These are phyloP conservation scores for Iphiclides podalirius DNA, from an alignment of 2,888 invertebrate genomes.

Conservation along the genomic window DNA sequence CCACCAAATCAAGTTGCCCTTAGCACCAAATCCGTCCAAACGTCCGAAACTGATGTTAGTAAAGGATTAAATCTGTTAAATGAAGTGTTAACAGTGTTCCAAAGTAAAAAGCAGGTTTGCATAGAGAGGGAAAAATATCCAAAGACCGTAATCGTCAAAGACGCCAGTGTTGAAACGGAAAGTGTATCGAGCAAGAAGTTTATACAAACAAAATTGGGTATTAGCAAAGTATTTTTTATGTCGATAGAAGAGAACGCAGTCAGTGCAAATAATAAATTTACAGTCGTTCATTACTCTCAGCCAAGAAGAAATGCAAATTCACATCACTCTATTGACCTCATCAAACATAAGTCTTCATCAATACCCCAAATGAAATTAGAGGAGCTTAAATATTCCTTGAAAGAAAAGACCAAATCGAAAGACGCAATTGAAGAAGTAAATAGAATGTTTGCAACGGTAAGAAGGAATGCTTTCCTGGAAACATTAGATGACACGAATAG, in stretches of 20 bases:
- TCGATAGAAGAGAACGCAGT: slow-evolving; percentile 43
- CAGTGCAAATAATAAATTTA: slow-evolving; percentile 40
- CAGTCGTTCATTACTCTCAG: slow-evolving; percentile 46
- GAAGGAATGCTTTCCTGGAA: slow-evolving; percentile 31
- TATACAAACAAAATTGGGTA: slow-evolving; percentile 33
- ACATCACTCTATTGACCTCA: slow-evolving; percentile 40
- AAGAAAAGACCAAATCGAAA: slow-evolving; percentile 56
- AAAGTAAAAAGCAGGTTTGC: slow-evolving; percentile 49
- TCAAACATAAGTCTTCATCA: slow-evolving; percentile 62
- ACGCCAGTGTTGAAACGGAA: slow-evolving; percentile 50
- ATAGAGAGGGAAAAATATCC: slow-evolving; percentile 27
- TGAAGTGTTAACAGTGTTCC: slow-evolving; percentile 63
- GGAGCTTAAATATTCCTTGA: slow-evolving; percentile 55
- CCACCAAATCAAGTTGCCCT: neutral
- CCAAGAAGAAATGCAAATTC: slow-evolving; percentile 38
- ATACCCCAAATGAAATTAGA: slow-evolving; percentile 72
- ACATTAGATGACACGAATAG: slow-evolving; percentile 44
- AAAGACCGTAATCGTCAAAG: slow-evolving; percentile 47
- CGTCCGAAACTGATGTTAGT: slow-evolving; percentile 43
- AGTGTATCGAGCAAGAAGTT: slow-evolving; percentile 11
- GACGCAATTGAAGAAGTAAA: slow-evolving; percentile 66
- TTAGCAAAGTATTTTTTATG: slow-evolving; percentile 47
- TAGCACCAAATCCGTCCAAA: slow-evolving; percentile 46
- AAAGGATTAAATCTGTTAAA: slow-evolving; percentile 56
- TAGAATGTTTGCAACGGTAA: slow-evolving; percentile 65